A percentile compares a stretch with the other conserved stretches of the same genome.
Evolutionary conservation across 2,797 vertebrate genomes (phyloP).

Genomic region (Lacerta viridis): DNA sequence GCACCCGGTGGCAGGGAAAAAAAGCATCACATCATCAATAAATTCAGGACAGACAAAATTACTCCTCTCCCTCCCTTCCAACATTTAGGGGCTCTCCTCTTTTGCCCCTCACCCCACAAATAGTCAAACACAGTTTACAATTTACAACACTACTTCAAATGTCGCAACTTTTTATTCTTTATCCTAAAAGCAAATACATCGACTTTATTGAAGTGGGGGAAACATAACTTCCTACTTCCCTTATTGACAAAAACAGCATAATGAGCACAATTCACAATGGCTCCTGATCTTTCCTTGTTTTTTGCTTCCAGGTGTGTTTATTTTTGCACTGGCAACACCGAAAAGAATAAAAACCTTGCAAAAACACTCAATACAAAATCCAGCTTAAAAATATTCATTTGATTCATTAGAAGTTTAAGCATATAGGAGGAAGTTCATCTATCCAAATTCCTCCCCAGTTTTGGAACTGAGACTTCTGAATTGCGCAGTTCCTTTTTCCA

Average conservation of each 20-base stretch:
- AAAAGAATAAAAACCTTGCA: background rate
- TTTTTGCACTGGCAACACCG: background rate
- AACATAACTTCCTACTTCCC: background rate
- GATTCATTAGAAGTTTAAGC: background rate
- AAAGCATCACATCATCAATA: background rate
- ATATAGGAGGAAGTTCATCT: background rate
- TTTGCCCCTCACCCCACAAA: background rate
- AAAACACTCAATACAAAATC: background rate
- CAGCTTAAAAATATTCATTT: background rate
- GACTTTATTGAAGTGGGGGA: background rate
- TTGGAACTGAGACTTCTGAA: background rate
- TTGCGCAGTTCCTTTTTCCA: background rate
- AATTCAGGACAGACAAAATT: background rate
- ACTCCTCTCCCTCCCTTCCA: background rate
- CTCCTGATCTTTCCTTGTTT: background rate
- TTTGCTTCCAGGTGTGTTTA: background rate
- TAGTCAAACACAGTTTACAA: background rate
- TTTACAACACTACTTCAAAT: background rate
- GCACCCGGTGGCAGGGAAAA: slow-evolving; percentile 29
- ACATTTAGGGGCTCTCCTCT: background rate
- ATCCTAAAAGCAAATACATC: background rate
- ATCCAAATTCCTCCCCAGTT: background rate
- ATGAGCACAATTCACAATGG: slow-evolving; percentile 1
- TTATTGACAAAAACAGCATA: background rate
- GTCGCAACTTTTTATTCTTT: background rate